Percentiles rank a stretch among this genome's conserved stretches.
These are phyloP conservation scores for Steatornis caripensis DNA, from an alignment of 2,113 vertebrate species.

Conservation along the genomic window DNA sequence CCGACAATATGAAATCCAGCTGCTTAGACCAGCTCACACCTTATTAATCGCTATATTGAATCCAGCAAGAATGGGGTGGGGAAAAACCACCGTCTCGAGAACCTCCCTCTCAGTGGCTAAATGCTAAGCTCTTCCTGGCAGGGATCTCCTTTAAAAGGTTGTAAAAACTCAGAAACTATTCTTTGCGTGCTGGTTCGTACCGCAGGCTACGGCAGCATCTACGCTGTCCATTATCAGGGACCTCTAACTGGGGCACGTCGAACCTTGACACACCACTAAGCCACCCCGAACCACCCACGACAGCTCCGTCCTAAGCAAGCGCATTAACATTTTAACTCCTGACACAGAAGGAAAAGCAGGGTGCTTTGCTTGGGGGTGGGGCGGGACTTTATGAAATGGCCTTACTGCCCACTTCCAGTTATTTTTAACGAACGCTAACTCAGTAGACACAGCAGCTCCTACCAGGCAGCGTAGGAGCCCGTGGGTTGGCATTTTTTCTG, in stretches of 20 bases:
- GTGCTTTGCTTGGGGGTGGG: background rate
- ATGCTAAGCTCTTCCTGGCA: background rate
- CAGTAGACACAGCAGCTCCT: background rate
- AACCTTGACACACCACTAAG: background rate
- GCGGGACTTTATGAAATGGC: background rate
- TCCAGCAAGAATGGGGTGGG: background rate
- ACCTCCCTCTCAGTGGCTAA: background rate
- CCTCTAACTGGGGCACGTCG: background rate
- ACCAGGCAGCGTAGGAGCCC: background rate
- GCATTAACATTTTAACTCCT: background rate
- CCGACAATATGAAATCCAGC: background rate
- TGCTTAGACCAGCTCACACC: constrained; percentile 5
- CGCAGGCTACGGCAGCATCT: background rate
- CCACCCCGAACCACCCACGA: background rate
- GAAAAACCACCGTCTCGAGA: constrained; percentile 10
- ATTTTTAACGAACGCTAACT: background rate
- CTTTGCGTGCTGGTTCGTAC: background rate
- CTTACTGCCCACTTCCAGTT: background rate
- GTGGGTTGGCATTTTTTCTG: background rate
- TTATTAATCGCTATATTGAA: constrained; percentile 41
- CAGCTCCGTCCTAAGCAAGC: background rate
- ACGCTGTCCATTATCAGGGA: background rate
- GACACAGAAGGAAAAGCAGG: background rate
- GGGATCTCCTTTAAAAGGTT: background rate
- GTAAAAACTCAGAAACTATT: background rate